These are phyloP conservation scores for Mesochorus sp. DNA, from an alignment of 2,888 invertebrate genomes.

Conservation along the genomic window DNA sequence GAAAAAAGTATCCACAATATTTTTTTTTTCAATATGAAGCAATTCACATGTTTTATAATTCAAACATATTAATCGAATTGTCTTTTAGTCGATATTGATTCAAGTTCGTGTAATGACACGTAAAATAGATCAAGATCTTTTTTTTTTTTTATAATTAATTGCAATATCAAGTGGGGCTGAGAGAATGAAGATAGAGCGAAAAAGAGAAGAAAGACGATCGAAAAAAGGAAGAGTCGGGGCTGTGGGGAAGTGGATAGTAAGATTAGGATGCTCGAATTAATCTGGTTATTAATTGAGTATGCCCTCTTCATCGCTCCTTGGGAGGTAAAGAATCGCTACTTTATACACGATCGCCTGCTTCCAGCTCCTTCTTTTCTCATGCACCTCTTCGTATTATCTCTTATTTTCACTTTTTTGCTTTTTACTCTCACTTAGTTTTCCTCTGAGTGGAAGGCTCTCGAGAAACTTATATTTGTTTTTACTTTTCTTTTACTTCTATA, in stretches of 20 bases:
- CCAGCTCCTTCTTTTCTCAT: neutral
- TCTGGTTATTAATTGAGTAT: slow-evolving; percentile 72
- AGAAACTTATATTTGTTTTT: slow-evolving; percentile 20
- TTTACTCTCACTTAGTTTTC: slow-evolving; percentile 31
- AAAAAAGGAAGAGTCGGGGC: neutral
- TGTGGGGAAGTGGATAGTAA: slow-evolving; percentile 25
- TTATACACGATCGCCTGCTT: slow-evolving; percentile 36
- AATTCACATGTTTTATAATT: neutral
- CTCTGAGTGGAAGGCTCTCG: slow-evolving; percentile 5
- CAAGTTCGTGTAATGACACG: slow-evolving; percentile 1
- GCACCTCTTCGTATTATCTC: neutral
- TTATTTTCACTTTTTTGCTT: neutral
- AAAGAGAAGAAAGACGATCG: slow-evolving; percentile 16
- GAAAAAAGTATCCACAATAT: neutral
- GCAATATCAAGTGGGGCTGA: slow-evolving; percentile 33
- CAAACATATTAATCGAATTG: too few relatives aligned
- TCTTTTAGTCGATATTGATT: too few relatives aligned
- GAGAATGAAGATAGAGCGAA: slow-evolving; percentile 33
- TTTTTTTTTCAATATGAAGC: neutral
- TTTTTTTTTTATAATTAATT: slow-evolving; percentile 47
- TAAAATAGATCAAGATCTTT: neutral
- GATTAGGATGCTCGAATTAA: slow-evolving; percentile 69
- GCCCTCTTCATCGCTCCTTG: slow-evolving; percentile 54
- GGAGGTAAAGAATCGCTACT: slow-evolving; percentile 63
- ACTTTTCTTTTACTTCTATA: neutral